Conservation (phyloP, 2,888 invertebrate genomes). For the Brachylomia viminalis region DNA sequence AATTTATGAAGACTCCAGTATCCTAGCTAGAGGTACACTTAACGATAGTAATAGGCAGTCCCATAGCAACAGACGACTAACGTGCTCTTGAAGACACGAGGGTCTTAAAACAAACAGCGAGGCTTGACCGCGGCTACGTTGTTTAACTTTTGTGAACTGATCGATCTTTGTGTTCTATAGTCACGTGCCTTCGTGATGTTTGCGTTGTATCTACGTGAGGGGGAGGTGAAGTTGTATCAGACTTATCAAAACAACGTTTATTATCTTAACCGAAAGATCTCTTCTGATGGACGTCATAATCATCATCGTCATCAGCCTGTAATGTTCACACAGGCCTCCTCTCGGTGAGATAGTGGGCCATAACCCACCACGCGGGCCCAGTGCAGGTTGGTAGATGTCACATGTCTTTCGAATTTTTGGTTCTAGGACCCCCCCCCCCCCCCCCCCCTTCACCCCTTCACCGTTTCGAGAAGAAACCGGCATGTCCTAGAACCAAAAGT, state of each 20-base stretch:
- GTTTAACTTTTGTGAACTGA: slow-evolving; percentile 38
- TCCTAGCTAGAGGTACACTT: neutral
- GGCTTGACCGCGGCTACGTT: slow-evolving; percentile 33
- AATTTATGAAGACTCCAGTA: neutral
- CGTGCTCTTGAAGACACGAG: slow-evolving; percentile 30
- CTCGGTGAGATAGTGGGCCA: no score
- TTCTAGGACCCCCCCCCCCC: no score
- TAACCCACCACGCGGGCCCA: no score
- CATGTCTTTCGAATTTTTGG: no score
- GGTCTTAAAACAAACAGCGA: slow-evolving; percentile 38
- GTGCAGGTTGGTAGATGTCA: no score
- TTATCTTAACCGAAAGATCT: neutral
- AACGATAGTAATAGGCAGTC: slow-evolving; percentile 30
- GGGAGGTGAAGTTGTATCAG: neutral
- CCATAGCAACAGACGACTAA: slow-evolving; percentile 15
- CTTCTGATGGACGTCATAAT: no score
- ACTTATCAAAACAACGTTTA: neutral
- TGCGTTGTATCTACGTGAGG: neutral
- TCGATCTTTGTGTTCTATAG: slow-evolving; percentile 24
- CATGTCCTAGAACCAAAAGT: no score
- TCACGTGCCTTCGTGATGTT: slow-evolving; percentile 29
- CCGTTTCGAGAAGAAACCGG: no score
- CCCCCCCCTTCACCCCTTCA: no score
- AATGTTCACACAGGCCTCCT: no score
- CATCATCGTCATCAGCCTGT: no score